Evolutionary conservation across 2,888 invertebrate genomes (phyloP).

Genomic region (Amorpha juglandis): DNA sequence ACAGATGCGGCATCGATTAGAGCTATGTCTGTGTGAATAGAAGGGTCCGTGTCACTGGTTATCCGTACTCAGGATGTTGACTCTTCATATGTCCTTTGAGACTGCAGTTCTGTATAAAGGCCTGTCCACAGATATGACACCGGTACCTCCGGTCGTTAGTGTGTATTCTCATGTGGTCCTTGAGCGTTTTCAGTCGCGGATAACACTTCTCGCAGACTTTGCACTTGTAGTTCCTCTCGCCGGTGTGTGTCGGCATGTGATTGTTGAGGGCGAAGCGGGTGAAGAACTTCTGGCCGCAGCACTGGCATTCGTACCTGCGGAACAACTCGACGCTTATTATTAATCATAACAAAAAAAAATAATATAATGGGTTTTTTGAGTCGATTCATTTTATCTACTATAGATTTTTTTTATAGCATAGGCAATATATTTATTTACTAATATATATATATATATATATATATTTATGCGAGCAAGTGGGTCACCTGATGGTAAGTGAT

Average conservation of each 20-base stretch:
- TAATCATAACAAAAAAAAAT: background rate
- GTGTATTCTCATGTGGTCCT: constrained; percentile 73
- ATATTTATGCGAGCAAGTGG: no score
- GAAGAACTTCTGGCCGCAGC: constrained; percentile 76
- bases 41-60: constrained; percentile 31
- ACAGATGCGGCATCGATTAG: no score
- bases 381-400: no score
- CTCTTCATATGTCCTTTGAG: constrained; percentile 76
- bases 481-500: no score
- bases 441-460: no score
- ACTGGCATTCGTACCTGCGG: constrained; percentile 71
- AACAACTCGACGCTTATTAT: background rate
- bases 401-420: no score
- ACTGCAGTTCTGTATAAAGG: constrained; percentile 77
- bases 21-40: no score
- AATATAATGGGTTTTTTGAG: no score
- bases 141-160: constrained; percentile 69
- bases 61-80: constrained; percentile 73
- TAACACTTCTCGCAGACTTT: constrained; percentile 75
- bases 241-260: constrained; percentile 77
- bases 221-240: constrained; percentile 74
- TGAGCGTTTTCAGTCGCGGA: constrained; percentile 70
- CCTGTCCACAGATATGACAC: constrained; percentile 72
- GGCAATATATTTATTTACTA: no score
- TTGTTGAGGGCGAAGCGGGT: constrained; percentile 73